Evolutionary conservation across 2,797 vertebrate species (phyloP).

Genomic region (Lepus oiostolus): DNA sequence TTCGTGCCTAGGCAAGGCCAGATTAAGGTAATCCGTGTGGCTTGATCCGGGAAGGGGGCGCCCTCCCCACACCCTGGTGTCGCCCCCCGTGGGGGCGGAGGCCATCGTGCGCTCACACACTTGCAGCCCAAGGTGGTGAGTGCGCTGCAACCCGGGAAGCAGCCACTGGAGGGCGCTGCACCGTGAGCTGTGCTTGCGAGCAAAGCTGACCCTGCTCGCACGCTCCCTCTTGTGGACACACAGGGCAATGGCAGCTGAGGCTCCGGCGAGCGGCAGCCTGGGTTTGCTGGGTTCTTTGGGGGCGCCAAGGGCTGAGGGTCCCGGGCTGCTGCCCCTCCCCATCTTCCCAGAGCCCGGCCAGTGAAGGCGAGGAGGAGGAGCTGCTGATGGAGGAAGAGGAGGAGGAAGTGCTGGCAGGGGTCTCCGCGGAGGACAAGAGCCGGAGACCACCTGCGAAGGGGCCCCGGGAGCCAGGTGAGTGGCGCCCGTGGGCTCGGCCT

Average conservation of each 20-base stretch:
- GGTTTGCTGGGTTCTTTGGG: too few relatives aligned
- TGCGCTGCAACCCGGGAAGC: neutral
- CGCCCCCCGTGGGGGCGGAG: neutral
- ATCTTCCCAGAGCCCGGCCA: constrained; percentile 91
- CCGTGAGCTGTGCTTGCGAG: accelerated
- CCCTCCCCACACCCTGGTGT: neutral
- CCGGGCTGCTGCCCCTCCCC: accelerated
- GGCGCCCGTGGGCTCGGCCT: accelerated
- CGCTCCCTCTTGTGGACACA: neutral
- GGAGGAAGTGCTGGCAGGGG: constrained; percentile 89
- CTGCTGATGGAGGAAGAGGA: constrained; percentile 92
- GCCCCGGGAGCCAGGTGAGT: constrained; percentile 70
- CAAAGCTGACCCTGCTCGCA: neutral
- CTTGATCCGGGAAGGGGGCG: neutral
- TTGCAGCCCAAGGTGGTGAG: too few relatives aligned
- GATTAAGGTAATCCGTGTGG: neutral
- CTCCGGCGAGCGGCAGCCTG: neutral
- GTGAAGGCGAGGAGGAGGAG: constrained; percentile 96
- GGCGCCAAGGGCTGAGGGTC: neutral
- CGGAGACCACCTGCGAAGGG: constrained; percentile 83
- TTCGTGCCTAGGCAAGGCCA: neutral
- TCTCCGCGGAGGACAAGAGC: constrained; percentile 90
- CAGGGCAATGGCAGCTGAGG: neutral
- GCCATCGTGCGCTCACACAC: neutral
- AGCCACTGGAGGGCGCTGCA: neutral